Base-by-base conservation (phyloP, 2,113 vertebrate species). In the Oreochromis spilurus region DNA sequence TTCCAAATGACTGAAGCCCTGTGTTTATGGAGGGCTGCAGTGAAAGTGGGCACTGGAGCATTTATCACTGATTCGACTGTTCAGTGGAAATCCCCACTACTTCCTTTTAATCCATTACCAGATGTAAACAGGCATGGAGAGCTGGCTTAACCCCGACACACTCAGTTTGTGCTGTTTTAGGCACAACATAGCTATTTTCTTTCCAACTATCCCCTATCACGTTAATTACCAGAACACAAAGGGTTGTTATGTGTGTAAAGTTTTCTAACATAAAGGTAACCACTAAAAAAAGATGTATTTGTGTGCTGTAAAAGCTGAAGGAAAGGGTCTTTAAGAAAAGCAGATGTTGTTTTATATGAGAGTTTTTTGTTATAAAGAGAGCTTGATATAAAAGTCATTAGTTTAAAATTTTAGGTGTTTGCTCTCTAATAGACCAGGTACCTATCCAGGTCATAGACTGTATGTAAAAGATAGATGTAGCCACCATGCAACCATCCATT, bases 21-120 rank as follows among this genome's bases (percentile, higher is more conserved):
- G 31, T 57, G 53, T 87, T 75, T 36, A 4, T 65, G 78, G 14
- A 7, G 40, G 19, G 34, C 84, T 50, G n/a, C 36, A 48, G 60
- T 83, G 70, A 60, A 62, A 62, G 54, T 80, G 55, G 54, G 45
- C 36, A 52, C 21, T 31, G 45, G 10, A 31, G 50, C 14, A 48
- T 26, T 72, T 7, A 34, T 67, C 62, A 19, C n/a, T 78, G 81
- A 31, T 57, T 36, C 16, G n/a, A 55, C 5, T 50, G 54, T 7
- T 70, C 17, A 11, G 48, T 86, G 91, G 93, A 92, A 93, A 90
- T 90, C 93, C 93, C 89, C 91, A 12, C 48, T 85, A 54, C 88
- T 90, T 88, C 84, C 84, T 53, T 50, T 83, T 38, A 57, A 83
- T 91, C 89, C 81, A 53, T 24, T 43, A 53, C 26, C 36, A 88